A percentile compares a stretch with the other conserved stretches of the same genome.
Evolutionary conservation across 2,888 invertebrate genomes (phyloP).

Genomic region (Tenodera sinensis): DNA sequence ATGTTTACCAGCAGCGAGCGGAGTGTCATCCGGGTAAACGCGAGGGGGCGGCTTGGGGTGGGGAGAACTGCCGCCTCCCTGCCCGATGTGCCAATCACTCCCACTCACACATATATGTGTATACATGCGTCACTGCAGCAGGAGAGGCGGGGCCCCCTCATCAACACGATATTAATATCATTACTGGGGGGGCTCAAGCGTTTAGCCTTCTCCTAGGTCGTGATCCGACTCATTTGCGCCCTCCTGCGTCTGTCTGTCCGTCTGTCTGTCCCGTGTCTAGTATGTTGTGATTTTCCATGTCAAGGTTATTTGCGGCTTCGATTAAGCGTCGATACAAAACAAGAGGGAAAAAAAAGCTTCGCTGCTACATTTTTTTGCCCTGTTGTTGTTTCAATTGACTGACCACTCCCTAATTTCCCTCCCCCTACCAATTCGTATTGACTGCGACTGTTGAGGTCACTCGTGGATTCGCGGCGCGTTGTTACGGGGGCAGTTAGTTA

Average conservation of each 20-base stretch:
- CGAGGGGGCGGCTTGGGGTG: not conserved
- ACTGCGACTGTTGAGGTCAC: not conserved
- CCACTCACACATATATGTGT: not conserved
- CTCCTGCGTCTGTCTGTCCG: not conserved
- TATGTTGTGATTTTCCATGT: not conserved
- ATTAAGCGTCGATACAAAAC: not conserved
- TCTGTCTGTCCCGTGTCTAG: not conserved
- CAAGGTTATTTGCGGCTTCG: not conserved
- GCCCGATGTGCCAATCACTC: constrained; percentile 5
- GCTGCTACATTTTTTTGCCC: not conserved
- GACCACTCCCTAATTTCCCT: not conserved
- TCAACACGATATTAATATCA: constrained; percentile 11
- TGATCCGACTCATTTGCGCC: not conserved
- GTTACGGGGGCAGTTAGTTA: not conserved
- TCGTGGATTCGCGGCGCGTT: not conserved
- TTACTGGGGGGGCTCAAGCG: not conserved
- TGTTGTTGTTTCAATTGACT: not conserved
- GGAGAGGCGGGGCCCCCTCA: not conserved
- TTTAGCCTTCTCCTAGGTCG: constrained; percentile 10
- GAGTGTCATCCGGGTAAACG: not conserved
- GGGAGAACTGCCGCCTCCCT: not conserved
- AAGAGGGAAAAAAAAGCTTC: not conserved
- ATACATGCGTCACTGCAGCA: not conserved
- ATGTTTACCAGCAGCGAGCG: not conserved
- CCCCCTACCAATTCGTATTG: not conserved